Percentiles rank a stretch among this genome's conserved stretches.
Evolutionary conservation across 30 jellyfish, hydroid and myxozoan genomes (phyloP).

Genomic region (Pseudorhiza aurosa): DNA sequence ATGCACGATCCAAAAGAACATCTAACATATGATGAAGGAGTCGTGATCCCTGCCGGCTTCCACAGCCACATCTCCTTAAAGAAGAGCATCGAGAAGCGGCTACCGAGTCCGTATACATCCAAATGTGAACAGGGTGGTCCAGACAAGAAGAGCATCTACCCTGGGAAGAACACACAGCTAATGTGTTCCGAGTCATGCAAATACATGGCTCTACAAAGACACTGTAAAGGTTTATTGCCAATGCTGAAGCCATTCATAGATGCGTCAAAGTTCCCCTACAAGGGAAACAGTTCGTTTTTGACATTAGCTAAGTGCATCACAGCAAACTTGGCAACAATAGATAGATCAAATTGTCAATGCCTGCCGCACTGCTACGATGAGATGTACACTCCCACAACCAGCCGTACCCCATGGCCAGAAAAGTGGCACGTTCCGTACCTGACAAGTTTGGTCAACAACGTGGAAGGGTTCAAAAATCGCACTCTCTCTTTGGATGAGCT

Average conservation of each 20-base stretch:
- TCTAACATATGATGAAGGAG: neutral
- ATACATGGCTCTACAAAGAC: neutral
- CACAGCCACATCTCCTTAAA: constrained; percentile 27
- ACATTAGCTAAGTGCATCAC: neutral
- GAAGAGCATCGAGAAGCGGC: constrained; percentile 4
- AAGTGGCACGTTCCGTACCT: constrained; percentile 1
- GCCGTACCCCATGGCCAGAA: constrained; percentile 35
- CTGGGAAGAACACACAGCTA: constrained; percentile 5
- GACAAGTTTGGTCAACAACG: neutral
- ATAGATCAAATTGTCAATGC: neutral
- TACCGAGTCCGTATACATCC: constrained; percentile 29
- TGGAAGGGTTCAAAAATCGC: constrained; percentile 3
- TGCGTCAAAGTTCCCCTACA: neutral
- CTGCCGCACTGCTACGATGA: constrained; percentile 26
- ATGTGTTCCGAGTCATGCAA: constrained; percentile 3
- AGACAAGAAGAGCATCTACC: neutral
- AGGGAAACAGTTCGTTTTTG: neutral
- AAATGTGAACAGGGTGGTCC: neutral
- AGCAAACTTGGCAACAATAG: neutral
- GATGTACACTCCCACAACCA: neutral
- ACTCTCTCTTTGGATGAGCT: neutral
- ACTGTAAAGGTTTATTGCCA: neutral
- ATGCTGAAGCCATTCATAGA: constrained; percentile 4
- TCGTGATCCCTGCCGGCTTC: constrained; percentile 12
- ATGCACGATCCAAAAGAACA: constrained; percentile 31